Percentiles rank a stretch among this genome's conserved stretches.
phyloP scores from a whole-genome alignment of 2,113 vertebrate species.

The Columba janthina region DNA sequence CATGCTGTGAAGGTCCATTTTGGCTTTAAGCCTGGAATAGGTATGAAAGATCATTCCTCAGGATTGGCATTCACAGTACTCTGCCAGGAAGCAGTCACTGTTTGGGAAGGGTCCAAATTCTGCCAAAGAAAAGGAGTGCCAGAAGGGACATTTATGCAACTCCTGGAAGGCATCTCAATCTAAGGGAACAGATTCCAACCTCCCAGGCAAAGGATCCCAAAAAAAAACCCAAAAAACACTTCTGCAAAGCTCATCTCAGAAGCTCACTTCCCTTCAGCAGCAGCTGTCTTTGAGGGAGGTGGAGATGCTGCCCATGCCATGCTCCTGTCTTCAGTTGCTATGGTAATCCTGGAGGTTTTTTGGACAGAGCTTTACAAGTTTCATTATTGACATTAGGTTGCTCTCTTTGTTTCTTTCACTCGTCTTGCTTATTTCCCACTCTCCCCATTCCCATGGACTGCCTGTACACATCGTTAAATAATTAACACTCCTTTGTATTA shows the following conservation, averaged over 20 bases:
- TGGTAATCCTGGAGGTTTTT: not conserved
- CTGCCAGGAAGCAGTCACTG: not conserved
- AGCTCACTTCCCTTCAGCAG: not conserved
- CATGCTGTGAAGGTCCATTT: not conserved
- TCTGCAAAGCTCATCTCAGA: not conserved
- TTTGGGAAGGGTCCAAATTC: not conserved
- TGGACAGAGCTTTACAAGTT: not conserved
- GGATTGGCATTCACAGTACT: not conserved
- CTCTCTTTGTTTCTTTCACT: not conserved
- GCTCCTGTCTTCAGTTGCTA: not conserved
- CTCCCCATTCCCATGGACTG: not conserved
- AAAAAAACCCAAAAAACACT: not conserved
- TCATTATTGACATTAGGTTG: not conserved
- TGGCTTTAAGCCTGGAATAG: not conserved
- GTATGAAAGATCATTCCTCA: not conserved
- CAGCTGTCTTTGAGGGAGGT: not conserved
- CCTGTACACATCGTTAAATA: constrained; percentile 5
- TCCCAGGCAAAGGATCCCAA: not conserved
- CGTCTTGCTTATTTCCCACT: not conserved
- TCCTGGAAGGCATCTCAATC: constrained; percentile 5
- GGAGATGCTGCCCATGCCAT: not conserved
- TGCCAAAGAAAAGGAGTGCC: not conserved
- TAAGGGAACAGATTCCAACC: not conserved
- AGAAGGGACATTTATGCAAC: not conserved
- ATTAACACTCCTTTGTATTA: constrained; percentile 31